These are phyloP conservation scores for Rallus crepitans DNA, from an alignment of 2,797 vertebrate species.

Conservation along the genomic window DNA sequence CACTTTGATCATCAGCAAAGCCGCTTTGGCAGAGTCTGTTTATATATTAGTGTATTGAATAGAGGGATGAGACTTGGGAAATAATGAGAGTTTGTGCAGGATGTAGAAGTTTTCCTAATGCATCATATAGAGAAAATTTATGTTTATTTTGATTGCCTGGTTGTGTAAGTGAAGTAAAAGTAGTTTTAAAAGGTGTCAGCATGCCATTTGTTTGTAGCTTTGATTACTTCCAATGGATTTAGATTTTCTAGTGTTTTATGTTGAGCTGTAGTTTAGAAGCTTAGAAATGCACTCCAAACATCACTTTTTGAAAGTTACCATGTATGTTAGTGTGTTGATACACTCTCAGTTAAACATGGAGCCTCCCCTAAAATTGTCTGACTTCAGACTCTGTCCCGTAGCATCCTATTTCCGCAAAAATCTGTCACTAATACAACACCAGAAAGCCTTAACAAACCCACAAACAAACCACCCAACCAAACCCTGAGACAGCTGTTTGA, in stretches of 20 bases:
- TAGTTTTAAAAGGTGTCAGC: background rate
- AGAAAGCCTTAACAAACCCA: no score
- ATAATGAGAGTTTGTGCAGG: background rate
- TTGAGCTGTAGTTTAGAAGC: background rate
- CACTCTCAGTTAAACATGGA: background rate
- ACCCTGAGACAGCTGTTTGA: background rate
- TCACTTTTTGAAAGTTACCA: background rate
- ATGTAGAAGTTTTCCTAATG: background rate
- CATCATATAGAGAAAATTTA: background rate
- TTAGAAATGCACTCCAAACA: background rate
- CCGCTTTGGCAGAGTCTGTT: rapidly evolving
- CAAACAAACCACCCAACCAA: background rate
- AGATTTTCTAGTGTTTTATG: background rate
- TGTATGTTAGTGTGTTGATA: background rate
- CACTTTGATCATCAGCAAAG: background rate
- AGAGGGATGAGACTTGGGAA: background rate
- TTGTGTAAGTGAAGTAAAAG: background rate
- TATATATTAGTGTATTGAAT: background rate
- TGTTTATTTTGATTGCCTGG: background rate
- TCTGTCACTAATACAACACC: background rate
- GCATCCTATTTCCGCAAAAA: background rate
- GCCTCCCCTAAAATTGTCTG: background rate
- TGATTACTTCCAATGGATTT: background rate
- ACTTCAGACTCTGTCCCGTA: background rate
- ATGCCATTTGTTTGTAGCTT: background rate